A percentile compares a stretch with the other conserved stretches of the same genome.
phyloP scores from a whole-genome alignment of 2,113 vertebrate genomes.

The Hippopotamus amphibius region DNA sequence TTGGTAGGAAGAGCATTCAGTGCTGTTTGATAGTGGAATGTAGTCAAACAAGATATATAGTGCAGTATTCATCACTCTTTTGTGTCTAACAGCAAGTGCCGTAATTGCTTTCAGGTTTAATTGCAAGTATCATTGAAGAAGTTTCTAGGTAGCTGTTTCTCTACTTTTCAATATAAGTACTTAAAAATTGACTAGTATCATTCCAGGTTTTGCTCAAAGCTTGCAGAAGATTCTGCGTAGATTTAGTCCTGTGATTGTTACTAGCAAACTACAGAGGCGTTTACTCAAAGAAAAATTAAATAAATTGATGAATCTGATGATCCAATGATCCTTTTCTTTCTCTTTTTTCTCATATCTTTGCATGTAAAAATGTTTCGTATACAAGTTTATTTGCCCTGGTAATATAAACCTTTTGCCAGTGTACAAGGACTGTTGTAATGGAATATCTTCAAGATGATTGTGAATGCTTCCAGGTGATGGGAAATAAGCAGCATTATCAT shows the following conservation, averaged over 20 bases:
- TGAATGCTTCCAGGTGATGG: neutral
- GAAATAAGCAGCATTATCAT: neutral
- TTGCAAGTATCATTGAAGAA: neutral
- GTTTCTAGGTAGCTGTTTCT: neutral
- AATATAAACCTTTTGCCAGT: neutral
- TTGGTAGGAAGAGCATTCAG: neutral
- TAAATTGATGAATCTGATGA: neutral
- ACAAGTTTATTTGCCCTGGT: neutral
- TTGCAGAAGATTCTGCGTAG: neutral
- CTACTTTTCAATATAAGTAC: neutral
- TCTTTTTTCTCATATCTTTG: neutral
- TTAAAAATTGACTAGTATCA: neutral
- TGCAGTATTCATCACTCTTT: neutral
- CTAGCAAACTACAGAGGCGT: neutral
- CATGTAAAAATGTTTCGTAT: neutral
- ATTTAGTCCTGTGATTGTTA: neutral
- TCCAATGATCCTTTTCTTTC: neutral
- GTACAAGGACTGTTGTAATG: neutral
- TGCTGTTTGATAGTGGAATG: neutral
- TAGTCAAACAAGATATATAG: neutral
- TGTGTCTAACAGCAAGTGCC: neutral
- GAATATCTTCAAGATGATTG: neutral
- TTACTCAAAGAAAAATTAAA: slow-evolving; percentile 14
- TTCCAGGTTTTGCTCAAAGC: neutral
- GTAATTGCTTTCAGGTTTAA: neutral